Conservation (phyloP, 2,113 vertebrate genomes). For the Bubo scandiacus region DNA sequence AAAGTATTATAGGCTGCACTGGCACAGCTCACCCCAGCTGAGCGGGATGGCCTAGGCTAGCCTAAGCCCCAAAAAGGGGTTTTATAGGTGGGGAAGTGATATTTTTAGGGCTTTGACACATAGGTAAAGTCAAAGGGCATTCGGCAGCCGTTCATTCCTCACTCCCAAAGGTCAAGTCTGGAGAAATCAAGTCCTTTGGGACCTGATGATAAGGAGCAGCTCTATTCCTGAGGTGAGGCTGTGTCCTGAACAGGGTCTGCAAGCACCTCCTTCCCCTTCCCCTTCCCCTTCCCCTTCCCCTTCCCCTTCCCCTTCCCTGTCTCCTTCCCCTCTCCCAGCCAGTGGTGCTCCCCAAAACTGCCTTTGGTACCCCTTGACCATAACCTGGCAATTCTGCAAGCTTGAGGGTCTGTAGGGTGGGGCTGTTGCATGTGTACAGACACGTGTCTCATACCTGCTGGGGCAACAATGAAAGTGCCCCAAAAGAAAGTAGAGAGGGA, state of each 20-base stretch:
- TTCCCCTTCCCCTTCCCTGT: not conserved
- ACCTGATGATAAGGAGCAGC: not conserved
- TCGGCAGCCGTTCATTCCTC: not conserved
- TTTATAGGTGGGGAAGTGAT: not conserved
- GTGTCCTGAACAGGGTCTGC: not conserved
- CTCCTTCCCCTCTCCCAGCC: not conserved
- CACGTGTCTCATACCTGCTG: rapidly evolving
- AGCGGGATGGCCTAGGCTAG: not conserved
- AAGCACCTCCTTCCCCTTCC: not conserved
- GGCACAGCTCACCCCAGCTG: not conserved
- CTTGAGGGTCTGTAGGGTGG: not conserved
- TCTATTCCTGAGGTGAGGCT: not conserved
- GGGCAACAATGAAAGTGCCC: too few relatives aligned
- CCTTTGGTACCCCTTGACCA: not conserved
- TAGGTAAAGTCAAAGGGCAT: not conserved
- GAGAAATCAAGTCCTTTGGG: not conserved
- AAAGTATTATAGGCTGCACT: not conserved
- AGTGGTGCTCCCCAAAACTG: not conserved
- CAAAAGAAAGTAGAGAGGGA: not conserved
- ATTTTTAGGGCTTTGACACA: not conserved
- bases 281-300: not conserved
- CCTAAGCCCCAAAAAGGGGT: not conserved
- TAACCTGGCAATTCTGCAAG: not conserved
- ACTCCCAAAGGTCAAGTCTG: not conserved
- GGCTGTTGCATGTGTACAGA: not conserved